These are phyloP conservation scores for Nixonia krombeini DNA, from an alignment of 1,140 invertebrate species.

Conservation along the genomic window DNA sequence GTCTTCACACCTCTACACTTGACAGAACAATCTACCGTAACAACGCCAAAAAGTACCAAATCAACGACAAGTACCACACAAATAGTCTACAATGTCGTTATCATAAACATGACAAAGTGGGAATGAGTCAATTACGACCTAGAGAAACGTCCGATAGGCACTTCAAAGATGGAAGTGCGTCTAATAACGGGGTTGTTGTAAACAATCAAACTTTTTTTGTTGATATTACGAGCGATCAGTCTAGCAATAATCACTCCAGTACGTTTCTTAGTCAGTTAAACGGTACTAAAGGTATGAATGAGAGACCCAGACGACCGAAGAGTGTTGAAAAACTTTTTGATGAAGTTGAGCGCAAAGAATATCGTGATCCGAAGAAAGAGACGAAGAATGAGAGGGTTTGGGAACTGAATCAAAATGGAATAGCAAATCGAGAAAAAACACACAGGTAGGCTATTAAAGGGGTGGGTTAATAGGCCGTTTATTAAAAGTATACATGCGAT, in stretches of 20 bases:
- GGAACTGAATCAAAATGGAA: slow-evolving; percentile 31
- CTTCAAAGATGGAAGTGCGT: slow-evolving; percentile 4
- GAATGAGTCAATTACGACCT: slow-evolving; percentile 25
- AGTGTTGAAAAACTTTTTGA: slow-evolving; percentile 62
- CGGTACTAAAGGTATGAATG: slow-evolving; percentile 39
- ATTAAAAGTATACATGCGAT: no score
- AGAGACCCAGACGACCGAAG: slow-evolving; percentile 57
- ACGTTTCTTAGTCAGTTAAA: slow-evolving; percentile 58
- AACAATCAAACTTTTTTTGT: slow-evolving; percentile 50
- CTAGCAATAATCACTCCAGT: slow-evolving; percentile 43
- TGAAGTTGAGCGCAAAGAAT: slow-evolving; percentile 52
- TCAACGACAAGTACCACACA: slow-evolving; percentile 47
- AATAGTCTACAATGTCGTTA: slow-evolving; percentile 45
- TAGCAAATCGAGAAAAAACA: slow-evolving; percentile 13
- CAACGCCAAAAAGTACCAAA: slow-evolving; percentile 55
- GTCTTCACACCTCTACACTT: slow-evolving; percentile 58
- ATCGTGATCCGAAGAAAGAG: slow-evolving; percentile 35
- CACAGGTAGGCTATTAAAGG: no score
- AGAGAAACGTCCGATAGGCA: slow-evolving; percentile 20
- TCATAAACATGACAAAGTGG: slow-evolving; percentile 30
- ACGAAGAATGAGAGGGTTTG: slow-evolving; percentile 9
- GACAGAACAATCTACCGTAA: slow-evolving; percentile 62
- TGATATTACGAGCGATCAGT: slow-evolving; percentile 50
- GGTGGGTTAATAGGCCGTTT: no score
- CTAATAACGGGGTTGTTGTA: slow-evolving; percentile 30